phyloP scores from a whole-genome alignment of 2,113 vertebrate species.

The Proteles cristata region DNA sequence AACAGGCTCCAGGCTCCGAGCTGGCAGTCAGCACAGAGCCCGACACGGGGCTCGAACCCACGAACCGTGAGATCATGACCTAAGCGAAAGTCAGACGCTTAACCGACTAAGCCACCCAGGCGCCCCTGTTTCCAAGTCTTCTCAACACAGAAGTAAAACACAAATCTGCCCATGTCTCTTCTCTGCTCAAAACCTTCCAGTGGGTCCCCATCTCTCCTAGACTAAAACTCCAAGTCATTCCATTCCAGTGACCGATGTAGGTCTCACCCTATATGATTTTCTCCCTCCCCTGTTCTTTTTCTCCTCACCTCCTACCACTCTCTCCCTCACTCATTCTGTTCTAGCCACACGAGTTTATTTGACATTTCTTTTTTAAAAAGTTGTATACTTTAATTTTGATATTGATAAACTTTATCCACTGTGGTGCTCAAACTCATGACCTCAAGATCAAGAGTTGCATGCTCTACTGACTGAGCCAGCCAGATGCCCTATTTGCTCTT shows the following conservation, averaged over 20 bases:
- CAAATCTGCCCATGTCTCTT: not conserved
- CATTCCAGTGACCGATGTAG: not conserved
- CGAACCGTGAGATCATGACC: too few relatives aligned
- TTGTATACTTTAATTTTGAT: not conserved
- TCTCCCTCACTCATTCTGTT: rapidly evolving
- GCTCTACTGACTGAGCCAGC: not conserved
- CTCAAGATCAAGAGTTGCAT: not conserved
- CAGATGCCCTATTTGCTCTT: not conserved
- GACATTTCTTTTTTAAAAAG: not conserved
- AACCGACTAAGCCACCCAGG: too few relatives aligned
- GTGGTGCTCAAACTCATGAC: not conserved
- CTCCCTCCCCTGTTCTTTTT: not conserved
- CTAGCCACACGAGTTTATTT: not conserved
- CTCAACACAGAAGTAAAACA: not conserved
- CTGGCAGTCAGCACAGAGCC: too few relatives aligned
- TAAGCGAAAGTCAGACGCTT: too few relatives aligned
- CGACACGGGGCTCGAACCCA: too few relatives aligned
- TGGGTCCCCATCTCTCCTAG: not conserved
- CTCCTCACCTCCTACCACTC: not conserved
- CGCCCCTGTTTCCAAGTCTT: not conserved
- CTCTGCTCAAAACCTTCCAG: not conserved
- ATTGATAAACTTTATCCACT: not conserved
- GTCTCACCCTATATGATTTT: not conserved
- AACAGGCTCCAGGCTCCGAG: too few relatives aligned
- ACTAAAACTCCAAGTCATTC: not conserved